Percentiles rank a stretch among this genome's conserved stretches.
These are phyloP conservation scores for Acleris literana DNA, from an alignment of 2,888 invertebrate species.

Conservation along the genomic window DNA sequence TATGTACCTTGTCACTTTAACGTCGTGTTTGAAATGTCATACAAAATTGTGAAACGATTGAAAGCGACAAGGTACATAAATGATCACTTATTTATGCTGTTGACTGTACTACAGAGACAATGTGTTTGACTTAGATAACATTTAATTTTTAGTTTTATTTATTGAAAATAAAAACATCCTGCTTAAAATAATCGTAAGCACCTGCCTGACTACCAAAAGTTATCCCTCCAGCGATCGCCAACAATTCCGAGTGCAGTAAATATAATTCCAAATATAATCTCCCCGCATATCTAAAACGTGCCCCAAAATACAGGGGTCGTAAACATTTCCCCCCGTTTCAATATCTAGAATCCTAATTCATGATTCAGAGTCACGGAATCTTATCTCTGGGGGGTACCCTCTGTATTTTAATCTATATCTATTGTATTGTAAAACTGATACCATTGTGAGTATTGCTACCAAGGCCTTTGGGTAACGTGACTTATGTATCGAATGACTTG, in stretches of 20 bases:
- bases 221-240: constrained; percentile 12
- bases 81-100: too few species aligned
- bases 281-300: constrained; percentile 22
- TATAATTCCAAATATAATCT: constrained; percentile 15
- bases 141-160: too few species aligned
- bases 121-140: too few species aligned
- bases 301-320: constrained; percentile 33
- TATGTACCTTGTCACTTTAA: too few species aligned
- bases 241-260: constrained; percentile 19
- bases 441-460: not conserved
- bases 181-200: too few species aligned
- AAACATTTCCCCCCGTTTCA: constrained; percentile 22
- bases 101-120: too few species aligned
- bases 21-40: too few species aligned
- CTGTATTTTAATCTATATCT: constrained; percentile 13
- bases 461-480: not conserved
- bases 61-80: too few species aligned
- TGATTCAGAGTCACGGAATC: constrained; percentile 37
- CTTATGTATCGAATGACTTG: not conserved
- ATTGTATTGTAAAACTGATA: constrained; percentile 8
- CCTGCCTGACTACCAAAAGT: not conserved
- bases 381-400: constrained; percentile 23
- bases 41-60: too few species aligned
- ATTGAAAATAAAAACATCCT: too few species aligned
- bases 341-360: constrained; percentile 34